Base-by-base conservation (phyloP, 2,113 vertebrate species). In the Zonotrichia leucophrys region DNA sequence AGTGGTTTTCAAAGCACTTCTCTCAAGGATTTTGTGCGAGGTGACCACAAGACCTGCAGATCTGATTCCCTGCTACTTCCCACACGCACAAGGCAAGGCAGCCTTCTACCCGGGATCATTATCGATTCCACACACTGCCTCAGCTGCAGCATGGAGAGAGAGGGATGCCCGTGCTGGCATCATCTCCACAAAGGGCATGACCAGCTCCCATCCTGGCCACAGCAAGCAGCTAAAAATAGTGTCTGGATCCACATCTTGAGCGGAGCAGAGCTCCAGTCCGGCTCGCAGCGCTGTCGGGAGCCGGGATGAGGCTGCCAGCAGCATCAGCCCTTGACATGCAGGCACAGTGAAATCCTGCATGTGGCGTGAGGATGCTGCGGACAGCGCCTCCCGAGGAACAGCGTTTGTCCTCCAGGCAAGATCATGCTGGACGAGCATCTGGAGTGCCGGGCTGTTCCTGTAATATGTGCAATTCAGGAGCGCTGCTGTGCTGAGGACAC, bases 191-290 rank as follows among this genome's bases (percentile, higher is more conserved):
- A 59, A 78, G 62, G 70, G 53, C 59, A 53, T 3, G 0, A 28
- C 28, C 72, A 55, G 79, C 55, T 94, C 80, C 33, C 39, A 74
- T 30, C 76, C 70, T 39, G 59, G 50, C 39, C 8, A 1, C 39
- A 22, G 50, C 33, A 37, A 46, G 28, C 49, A 33, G 46, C 70
- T 58, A 69, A 88, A 93, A 85, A 69, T 3, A 83, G 59, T 3
- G 3, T 35, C n/a, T 1, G 15, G 53, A 37, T 37, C 22, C 3
- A 3, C 53, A 47, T 12, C 18, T 37, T 27, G 59, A 69, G 46
- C 0, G 0, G 28, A 69, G 63, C 31, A 42, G 3, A 47, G 74
- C 58, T 47, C 1, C 1, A 37, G 33, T 2, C 35, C 3, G 3
- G 52, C 68, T 70, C 31, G 37, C 11, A 35, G 35, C 5, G 4